A percentile compares a stretch with the other conserved stretches of the same genome.
These are phyloP conservation scores for Choloepus didactylus DNA, from an alignment of 2,797 vertebrate species.

Conservation along the genomic window DNA sequence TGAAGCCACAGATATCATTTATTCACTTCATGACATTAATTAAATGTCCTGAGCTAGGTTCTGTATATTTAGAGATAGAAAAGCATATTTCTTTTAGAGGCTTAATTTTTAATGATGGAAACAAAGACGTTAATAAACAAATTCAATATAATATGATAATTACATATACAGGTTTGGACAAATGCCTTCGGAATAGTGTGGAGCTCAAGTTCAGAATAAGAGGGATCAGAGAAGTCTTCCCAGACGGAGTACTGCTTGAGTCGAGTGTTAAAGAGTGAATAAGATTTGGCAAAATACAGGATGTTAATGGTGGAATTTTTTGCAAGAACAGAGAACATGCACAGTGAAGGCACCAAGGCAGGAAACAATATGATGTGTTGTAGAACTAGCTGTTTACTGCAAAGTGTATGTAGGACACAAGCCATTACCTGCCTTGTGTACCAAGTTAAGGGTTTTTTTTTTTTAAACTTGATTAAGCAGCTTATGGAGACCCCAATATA, in stretches of 20 bases:
- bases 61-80: constrained; percentile 7
- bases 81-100: constrained; percentile 22
- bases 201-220: constrained; percentile 33
- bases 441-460: not conserved
- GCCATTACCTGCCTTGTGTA: not conserved
- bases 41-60: constrained; percentile 21
- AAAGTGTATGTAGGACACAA: not conserved
- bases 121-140: constrained; percentile 17
- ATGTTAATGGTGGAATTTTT: not conserved
- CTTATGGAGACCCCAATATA: not conserved
- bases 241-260: not conserved
- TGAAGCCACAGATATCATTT: not conserved
- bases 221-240: not conserved
- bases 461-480: not conserved
- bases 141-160: constrained; percentile 19
- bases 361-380: not conserved
- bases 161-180: not conserved
- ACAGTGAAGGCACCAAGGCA: not conserved
- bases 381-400: not conserved
- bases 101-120: constrained; percentile 65
- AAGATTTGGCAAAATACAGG: not conserved
- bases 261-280: not conserved
- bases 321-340: not conserved
- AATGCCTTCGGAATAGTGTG: not conserved
- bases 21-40: constrained; percentile 19